phyloP scores from a whole-genome alignment of 37 sponge, comb jelly and placozoan genomes.

The Aplysina aerophoba region DNA sequence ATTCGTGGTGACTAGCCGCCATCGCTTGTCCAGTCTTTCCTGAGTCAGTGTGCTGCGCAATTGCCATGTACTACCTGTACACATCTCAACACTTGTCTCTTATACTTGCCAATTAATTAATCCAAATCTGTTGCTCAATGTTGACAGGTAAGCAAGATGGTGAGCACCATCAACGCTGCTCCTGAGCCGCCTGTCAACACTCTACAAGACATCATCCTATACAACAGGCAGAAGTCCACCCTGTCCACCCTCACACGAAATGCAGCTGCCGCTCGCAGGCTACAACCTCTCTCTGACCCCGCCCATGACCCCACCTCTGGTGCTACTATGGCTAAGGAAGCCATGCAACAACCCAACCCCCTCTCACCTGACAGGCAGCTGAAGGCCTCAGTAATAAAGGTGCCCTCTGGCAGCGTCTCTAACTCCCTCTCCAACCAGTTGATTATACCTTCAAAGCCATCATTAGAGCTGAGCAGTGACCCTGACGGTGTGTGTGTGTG shows the following conservation, averaged over 20 bases:
- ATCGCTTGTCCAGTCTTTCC: too few species aligned
- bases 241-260: neutral
- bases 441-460: neutral
- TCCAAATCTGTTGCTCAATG: too few species aligned
- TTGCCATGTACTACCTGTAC: too few species aligned
- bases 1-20: too few species aligned
- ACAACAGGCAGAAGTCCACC: slow-evolving; percentile 10
- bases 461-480: neutral
- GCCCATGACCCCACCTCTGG: neutral
- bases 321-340: neutral
- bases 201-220: neutral
- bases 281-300: too few species aligned
- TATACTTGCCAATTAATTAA: too few species aligned
- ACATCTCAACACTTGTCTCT: too few species aligned
- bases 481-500: neutral
- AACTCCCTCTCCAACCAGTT: too few species aligned
- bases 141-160: slow-evolving; percentile 41
- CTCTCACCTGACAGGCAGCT: too few species aligned
- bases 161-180: neutral
- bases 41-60: too few species aligned
- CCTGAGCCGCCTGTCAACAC: neutral
- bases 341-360: neutral
- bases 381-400: too few species aligned
- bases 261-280: slow-evolving; percentile 14
- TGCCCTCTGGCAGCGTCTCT: too few species aligned